These are phyloP conservation scores for Gobiocypris rarus DNA, from an alignment of 2,113 vertebrate species.

Conservation along the genomic window DNA sequence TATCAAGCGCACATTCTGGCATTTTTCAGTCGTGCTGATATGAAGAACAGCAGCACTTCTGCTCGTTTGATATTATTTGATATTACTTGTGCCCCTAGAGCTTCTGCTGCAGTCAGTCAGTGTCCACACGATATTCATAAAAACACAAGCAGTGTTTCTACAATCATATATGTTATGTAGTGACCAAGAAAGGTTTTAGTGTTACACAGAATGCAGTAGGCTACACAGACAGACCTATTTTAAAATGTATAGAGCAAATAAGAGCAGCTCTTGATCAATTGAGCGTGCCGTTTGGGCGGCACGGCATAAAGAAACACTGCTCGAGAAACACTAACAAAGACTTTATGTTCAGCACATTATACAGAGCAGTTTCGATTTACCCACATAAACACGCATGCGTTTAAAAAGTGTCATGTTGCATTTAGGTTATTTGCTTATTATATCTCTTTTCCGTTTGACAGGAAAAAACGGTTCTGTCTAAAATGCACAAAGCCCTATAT, in stretches of 20 bases:
- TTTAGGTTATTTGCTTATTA: background rate
- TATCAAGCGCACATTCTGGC: background rate
- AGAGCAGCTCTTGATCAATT: background rate
- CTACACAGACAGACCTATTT: background rate
- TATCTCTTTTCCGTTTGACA: background rate
- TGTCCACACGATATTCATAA: background rate
- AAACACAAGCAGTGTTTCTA: background rate
- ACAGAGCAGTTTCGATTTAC: background rate
- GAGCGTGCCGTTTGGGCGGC: slow-evolving; percentile 1
- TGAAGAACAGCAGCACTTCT: background rate
- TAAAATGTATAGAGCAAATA: background rate
- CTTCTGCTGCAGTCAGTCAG: background rate
- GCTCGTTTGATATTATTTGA: background rate
- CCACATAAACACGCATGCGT: background rate
- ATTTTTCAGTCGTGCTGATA: background rate
- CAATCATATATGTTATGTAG: background rate
- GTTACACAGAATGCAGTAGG: background rate
- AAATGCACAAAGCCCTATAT: background rate
- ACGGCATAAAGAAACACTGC: background rate
- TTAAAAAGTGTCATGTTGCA: background rate
- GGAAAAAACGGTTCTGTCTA: background rate
- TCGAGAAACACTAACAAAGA: background rate
- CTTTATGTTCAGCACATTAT: background rate
- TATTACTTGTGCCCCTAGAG: background rate
- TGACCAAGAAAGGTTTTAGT: background rate